Conservation (phyloP, 2,797 vertebrate genomes). For the Gymnoscopelus microlampas region DNA sequence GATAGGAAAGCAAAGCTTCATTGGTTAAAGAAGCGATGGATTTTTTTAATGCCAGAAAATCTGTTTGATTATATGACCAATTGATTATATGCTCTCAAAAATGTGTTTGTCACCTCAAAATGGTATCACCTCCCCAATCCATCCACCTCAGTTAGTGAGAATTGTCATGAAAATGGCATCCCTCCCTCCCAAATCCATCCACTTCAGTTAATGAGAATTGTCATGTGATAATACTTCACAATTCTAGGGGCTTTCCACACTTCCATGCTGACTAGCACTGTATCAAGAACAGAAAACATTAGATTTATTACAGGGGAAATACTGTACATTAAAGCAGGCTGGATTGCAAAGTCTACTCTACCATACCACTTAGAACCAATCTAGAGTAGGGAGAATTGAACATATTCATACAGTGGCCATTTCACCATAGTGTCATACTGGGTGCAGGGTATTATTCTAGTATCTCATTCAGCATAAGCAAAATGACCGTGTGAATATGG, state of each 20-base stretch:
- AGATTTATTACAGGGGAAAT: conserved; percentile 47
- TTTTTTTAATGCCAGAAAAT: neutral
- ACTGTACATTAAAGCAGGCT: conserved; percentile 27
- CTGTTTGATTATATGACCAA: conserved; percentile 12
- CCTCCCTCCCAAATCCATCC: neutral
- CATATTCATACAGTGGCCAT: no score
- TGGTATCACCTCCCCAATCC: neutral
- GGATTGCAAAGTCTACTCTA: conserved; percentile 60
- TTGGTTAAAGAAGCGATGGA: neutral
- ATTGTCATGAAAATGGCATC: conserved; percentile 9
- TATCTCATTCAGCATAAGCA: no score
- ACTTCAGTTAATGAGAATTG: conserved; percentile 26
- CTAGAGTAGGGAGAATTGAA: no score
- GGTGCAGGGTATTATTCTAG: no score
- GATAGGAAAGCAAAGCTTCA: neutral
- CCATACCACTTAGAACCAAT: conserved; percentile 69
- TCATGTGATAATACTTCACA: conserved; percentile 31
- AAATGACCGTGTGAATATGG: no score
- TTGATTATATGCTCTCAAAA: neutral
- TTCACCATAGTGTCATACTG: no score
- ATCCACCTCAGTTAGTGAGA: conserved; percentile 23
- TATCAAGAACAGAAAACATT: conserved; percentile 46
- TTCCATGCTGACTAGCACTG: conserved; percentile 55
- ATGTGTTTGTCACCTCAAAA: conserved; percentile 20
- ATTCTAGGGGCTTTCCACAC: conserved; percentile 58